A percentile compares a stretch with the other conserved stretches of the same genome.
Evolutionary conservation across 2,888 invertebrate species (phyloP).

Genomic region (Halictus quadricinctus): DNA sequence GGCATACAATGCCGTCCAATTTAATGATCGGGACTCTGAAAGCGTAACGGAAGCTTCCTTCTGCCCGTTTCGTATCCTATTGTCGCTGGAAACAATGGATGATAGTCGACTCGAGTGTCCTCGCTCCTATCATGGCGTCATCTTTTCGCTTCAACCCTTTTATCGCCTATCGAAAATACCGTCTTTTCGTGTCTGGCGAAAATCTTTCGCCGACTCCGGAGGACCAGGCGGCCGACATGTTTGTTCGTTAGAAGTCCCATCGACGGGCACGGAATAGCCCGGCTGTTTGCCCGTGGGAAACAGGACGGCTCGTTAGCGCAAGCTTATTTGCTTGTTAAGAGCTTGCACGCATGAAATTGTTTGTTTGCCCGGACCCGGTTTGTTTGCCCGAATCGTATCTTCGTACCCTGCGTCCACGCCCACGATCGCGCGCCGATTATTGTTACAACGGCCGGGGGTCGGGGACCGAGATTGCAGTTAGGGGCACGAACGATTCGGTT

Average conservation of each 20-base stretch:
- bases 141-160: background rate
- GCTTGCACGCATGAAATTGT: conserved; percentile 30
- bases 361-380: conserved; percentile 14
- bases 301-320: conserved; percentile 21
- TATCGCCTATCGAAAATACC: conserved; percentile 11
- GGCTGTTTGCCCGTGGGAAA: conserved; percentile 17
- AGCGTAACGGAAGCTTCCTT: conserved; percentile 65
- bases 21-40: conserved; percentile 64
- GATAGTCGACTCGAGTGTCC: conserved; percentile 29
- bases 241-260: conserved; percentile 6
- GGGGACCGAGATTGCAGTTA: background rate
- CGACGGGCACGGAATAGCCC: background rate
- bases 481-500: background rate
- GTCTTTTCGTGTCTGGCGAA: background rate
- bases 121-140: conserved; percentile 3
- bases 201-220: background rate
- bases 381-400: conserved; percentile 30
- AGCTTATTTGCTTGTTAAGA: conserved; percentile 37
- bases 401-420: background rate
- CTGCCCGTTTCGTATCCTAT: conserved; percentile 60
- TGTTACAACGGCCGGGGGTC: background rate
- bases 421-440: background rate
- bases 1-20: conserved; percentile 58
- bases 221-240: background rate
- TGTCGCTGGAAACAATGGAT: conserved; percentile 56